A percentile compares a stretch with the other conserved stretches of the same genome.
phyloP scores from a whole-genome alignment of 1,140 invertebrate genomes.

The Platorchestia sp. region DNA sequence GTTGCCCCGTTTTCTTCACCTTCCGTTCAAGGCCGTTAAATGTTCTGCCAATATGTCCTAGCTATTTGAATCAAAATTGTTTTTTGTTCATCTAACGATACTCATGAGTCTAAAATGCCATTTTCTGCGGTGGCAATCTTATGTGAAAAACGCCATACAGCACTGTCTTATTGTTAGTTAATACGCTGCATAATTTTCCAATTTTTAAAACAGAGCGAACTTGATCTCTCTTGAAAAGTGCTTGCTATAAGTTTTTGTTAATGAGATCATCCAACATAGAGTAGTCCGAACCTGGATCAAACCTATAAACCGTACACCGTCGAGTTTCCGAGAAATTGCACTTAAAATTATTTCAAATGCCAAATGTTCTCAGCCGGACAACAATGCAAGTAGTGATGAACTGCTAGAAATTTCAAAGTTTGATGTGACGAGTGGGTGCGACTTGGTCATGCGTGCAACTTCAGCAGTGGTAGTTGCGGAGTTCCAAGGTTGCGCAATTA shows the following conservation, averaged over 20 bases:
- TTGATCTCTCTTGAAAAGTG: background rate
- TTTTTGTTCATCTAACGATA: background rate
- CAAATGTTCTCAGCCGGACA: background rate
- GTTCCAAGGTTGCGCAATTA: background rate
- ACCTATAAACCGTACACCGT: too few relatives aligned
- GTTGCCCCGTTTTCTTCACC: background rate
- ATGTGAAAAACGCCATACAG: background rate
- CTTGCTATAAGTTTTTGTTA: background rate
- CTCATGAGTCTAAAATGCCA: background rate
- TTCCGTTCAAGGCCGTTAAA: background rate
- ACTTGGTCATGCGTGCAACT: background rate
- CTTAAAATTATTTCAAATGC: background rate
- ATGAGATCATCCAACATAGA: background rate
- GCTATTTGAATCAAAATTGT: background rate
- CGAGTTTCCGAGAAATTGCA: too few relatives aligned
- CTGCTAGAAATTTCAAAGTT: background rate
- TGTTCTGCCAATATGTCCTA: background rate
- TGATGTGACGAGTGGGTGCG: background rate
- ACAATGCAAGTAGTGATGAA: background rate
- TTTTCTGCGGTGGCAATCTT: background rate
- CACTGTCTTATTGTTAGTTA: background rate
- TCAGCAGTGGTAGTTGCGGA: background rate
- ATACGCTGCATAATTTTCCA: background rate
- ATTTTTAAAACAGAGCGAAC: background rate
- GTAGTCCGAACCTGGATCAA: background rate